phyloP scores from a whole-genome alignment of 2,797 vertebrate genomes.

The Cottoperca gobio region DNA sequence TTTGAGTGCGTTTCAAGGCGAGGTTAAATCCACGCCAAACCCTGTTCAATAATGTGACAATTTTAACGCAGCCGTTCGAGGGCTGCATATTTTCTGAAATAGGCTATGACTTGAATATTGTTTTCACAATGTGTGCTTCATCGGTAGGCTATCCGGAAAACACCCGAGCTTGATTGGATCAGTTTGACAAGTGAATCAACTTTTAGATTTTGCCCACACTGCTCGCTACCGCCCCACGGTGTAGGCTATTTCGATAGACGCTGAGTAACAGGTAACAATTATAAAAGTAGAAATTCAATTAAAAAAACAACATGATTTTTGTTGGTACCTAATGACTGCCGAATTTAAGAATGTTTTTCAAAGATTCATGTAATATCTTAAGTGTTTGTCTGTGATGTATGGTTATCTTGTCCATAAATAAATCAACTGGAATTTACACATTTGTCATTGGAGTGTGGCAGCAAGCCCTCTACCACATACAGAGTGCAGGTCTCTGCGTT shows the following conservation, averaged over 20 bases:
- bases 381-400: rapidly evolving
- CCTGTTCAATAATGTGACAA: conserved; percentile 12
- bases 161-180: not conserved
- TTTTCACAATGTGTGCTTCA: not conserved
- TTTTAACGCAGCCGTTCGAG: not conserved
- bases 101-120: not conserved
- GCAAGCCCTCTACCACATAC: not conserved
- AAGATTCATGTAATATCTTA: not conserved
- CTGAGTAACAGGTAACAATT: not conserved
- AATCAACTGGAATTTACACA: not conserved
- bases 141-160: not conserved
- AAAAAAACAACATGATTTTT: not conserved
- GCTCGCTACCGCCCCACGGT: conserved; percentile 27
- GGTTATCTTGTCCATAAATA: not conserved
- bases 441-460: conserved; percentile 19
- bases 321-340: not conserved
- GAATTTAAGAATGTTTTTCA: not conserved
- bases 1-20: conserved; percentile 29
- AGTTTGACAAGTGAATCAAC: conserved; percentile 2
- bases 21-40: conserved; percentile 30
- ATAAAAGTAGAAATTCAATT: not conserved
- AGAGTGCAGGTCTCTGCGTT: conserved; percentile 4
- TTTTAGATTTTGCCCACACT: not conserved
- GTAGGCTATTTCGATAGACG: not conserved
- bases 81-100: not conserved